Evolutionary conservation across 2,113 vertebrate genomes (phyloP).

Genomic region (Tachysurus vachellii): DNA sequence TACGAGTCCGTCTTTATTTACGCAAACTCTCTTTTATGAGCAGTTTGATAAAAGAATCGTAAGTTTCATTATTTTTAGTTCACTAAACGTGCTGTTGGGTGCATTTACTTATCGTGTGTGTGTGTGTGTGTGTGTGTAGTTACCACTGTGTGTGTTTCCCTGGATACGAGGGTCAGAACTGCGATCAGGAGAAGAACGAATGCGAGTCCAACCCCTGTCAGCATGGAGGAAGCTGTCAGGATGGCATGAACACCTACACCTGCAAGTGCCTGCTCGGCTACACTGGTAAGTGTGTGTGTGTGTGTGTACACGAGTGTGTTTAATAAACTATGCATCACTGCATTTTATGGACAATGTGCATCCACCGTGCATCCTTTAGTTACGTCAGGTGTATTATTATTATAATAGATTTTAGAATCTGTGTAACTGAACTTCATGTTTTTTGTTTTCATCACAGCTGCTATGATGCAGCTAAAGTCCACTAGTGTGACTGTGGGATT

Average conservation of each 20-base stretch:
- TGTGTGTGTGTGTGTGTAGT: constrained; percentile 62
- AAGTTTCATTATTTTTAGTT: not conserved
- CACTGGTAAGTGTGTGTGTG: constrained; percentile 73
- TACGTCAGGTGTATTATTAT: not conserved
- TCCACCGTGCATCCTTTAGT: not conserved
- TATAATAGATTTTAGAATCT: too few relatives aligned
- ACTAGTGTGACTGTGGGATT: too few relatives aligned
- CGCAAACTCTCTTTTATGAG: not conserved
- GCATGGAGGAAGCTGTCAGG: constrained; percentile 80
- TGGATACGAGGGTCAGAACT: constrained; percentile 85
- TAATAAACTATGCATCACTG: not conserved
- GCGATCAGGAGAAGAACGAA: constrained; percentile 84
- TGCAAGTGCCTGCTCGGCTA: constrained; percentile 85
- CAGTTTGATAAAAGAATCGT: not conserved
- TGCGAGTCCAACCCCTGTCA: constrained; percentile 86
- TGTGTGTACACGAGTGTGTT: not conserved
- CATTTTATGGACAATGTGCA: not conserved
- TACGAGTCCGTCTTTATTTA: constrained; percentile 58
- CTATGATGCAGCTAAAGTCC: too few relatives aligned
- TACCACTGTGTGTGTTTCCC: constrained; percentile 84
- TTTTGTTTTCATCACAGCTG: too few relatives aligned
- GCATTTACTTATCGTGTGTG: not conserved
- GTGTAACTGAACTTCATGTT: too few relatives aligned
- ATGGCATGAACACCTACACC: constrained; percentile 82
- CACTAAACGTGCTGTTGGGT: not conserved